Percentiles rank a stretch among this genome's conserved stretches.
Conservation (phyloP, 1,140 invertebrate genomes). For the Dolichoris vasculosae region DNA sequence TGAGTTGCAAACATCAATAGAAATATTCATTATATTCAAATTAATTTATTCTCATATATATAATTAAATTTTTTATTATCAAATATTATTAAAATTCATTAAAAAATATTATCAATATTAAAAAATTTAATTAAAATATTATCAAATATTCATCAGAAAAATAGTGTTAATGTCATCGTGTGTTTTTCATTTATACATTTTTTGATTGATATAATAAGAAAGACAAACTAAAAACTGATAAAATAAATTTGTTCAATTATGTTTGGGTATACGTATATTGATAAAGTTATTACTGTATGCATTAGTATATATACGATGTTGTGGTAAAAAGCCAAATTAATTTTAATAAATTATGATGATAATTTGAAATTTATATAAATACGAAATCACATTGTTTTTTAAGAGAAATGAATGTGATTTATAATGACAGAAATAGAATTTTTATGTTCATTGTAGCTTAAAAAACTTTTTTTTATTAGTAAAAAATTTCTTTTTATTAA, state of each 20-base stretch:
- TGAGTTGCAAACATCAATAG: background rate
- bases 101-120: no score
- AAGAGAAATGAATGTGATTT: background rate
- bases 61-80: background rate
- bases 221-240: no score
- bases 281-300: background rate
- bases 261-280: no score
- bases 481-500: background rate
- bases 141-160: background rate
- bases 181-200: no score
- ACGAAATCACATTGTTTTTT: background rate
- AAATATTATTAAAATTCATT: no score
- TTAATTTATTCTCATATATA: background rate
- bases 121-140: background rate
- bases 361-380: background rate
- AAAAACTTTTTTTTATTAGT: background rate
- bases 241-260: no score
- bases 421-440: background rate
- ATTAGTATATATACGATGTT: background rate
- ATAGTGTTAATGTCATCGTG: background rate
- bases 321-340: background rate
- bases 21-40: background rate
- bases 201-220: no score
- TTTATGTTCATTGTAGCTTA: background rate
- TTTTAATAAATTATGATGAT: background rate